These are phyloP conservation scores for Psittacara wagleri DNA, from an alignment of 2,113 vertebrate genomes.

Conservation along the genomic window DNA sequence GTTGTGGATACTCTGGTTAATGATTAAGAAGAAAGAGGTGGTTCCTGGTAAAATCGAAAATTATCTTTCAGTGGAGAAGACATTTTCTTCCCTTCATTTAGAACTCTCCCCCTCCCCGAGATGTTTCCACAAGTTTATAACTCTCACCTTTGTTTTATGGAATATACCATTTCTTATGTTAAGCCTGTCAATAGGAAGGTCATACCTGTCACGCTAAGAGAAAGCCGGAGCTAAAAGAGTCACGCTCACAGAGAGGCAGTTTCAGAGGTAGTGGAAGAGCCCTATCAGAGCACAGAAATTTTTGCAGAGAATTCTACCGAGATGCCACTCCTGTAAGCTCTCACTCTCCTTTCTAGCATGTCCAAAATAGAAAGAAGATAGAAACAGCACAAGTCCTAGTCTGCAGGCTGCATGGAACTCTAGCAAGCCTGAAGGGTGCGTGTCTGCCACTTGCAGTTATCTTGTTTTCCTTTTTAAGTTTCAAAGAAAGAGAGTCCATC, in stretches of 20 bases:
- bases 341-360: background rate
- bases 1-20: background rate
- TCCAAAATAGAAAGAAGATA: background rate
- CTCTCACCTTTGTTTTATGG: background rate
- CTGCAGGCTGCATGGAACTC: background rate
- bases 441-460: background rate
- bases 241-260: background rate
- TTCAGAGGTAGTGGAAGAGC: background rate
- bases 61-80: background rate
- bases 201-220: background rate
- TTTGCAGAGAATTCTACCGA: background rate
- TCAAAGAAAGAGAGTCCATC: background rate
- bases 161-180: background rate
- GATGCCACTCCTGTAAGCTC: background rate
- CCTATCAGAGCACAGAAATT: background rate
- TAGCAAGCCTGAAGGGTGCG: background rate
- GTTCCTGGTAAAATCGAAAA: background rate
- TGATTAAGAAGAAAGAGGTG: background rate
- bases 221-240: background rate
- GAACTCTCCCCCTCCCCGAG: background rate
- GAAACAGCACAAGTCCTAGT: background rate
- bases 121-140: background rate
- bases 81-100: background rate
- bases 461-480: background rate
- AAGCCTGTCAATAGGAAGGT: background rate